phyloP scores from a whole-genome alignment of 2,888 invertebrate species.

The Lochmaea crataegi region DNA sequence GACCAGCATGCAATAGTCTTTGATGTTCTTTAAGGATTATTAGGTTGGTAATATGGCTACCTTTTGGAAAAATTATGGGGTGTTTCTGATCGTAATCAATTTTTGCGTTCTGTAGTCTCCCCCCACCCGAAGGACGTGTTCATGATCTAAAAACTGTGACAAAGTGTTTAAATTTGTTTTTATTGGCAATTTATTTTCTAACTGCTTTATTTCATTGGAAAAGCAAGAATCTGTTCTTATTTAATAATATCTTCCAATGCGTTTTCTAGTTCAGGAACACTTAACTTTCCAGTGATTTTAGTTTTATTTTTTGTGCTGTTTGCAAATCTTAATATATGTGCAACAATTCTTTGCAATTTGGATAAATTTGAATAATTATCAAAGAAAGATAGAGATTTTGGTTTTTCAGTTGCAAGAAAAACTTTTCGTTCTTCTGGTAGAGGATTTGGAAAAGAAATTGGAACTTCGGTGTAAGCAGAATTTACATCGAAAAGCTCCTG shows the following conservation, averaged over 20 bases:
- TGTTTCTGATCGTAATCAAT: conserved; percentile 2
- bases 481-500: no score
- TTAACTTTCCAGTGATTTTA: neutral
- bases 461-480: no score
- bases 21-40: conserved; percentile 22
- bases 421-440: no score
- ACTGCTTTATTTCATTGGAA: neutral
- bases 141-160: conserved; percentile 10
- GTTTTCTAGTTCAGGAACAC: neutral
- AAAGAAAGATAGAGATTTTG: neutral
- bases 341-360: neutral
- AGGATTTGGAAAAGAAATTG: no score
- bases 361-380: neutral
- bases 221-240: conserved; percentile 2
- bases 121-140: conserved; percentile 17
- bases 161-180: neutral
- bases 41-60: conserved; percentile 15
- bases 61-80: conserved; percentile 15
- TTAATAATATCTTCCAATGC: conserved; percentile 4
- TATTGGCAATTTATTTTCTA: neutral
- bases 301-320: conserved; percentile 6
- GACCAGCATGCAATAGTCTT: conserved; percentile 24
- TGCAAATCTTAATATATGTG: neutral
- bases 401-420: no score
- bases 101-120: conserved; percentile 19